phyloP scores from a whole-genome alignment of 2,888 invertebrate species.

The Charanyca ferruginea region DNA sequence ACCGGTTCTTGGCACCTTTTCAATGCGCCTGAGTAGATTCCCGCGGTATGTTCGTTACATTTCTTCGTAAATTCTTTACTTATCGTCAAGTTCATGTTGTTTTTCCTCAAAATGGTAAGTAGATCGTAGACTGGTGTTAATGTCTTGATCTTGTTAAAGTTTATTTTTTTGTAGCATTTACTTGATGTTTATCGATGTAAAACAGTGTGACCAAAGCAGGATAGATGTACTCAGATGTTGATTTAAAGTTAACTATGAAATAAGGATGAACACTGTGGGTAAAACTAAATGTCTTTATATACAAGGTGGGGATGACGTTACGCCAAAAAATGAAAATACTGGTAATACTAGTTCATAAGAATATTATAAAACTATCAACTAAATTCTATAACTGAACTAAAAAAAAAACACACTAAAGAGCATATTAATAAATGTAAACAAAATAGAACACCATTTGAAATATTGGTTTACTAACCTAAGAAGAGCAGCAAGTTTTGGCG shows the following conservation, averaged over 20 bases:
- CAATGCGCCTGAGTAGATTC: slow-evolving; percentile 67
- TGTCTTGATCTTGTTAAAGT: slow-evolving; percentile 37
- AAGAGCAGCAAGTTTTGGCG: too few relatives aligned
- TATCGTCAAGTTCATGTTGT: slow-evolving; percentile 59
- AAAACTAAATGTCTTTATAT: slow-evolving; percentile 20
- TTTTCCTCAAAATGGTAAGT: slow-evolving; percentile 57
- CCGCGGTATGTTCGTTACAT: slow-evolving; percentile 67
- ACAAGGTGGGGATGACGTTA: too few relatives aligned
- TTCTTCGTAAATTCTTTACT: slow-evolving; percentile 67
- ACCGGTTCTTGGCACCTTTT: slow-evolving; percentile 75
- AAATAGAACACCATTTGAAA: too few relatives aligned
- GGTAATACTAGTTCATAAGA: too few relatives aligned
- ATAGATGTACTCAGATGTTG: background rate
- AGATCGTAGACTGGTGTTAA: slow-evolving; percentile 46
- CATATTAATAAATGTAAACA: too few relatives aligned
- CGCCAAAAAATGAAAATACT: too few relatives aligned
- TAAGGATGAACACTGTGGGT: slow-evolving; percentile 26
- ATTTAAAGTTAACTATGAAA: background rate
- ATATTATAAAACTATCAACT: too few relatives aligned
- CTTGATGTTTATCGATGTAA: slow-evolving; percentile 16
- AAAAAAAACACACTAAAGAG: too few relatives aligned
- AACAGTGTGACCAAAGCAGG: slow-evolving; percentile 1
- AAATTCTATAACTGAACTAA: too few relatives aligned
- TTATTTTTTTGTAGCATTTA: slow-evolving; percentile 15
- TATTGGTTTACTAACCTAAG: too few relatives aligned